Base-by-base conservation (phyloP, 2,888 invertebrate genomes). In the Pediacus dermestoides region DNA sequence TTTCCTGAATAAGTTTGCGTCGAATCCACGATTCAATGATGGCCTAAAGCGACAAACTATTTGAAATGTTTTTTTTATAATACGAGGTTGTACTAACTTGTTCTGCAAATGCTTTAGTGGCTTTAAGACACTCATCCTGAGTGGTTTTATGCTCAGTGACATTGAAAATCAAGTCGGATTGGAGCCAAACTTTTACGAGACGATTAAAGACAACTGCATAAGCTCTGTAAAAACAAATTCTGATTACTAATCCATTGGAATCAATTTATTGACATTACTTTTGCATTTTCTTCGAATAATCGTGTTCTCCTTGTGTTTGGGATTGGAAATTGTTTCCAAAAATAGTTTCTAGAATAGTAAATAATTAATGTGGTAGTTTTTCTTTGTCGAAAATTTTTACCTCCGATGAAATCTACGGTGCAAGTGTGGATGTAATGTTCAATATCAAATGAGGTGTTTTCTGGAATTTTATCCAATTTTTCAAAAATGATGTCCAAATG, bases 141-240 rank as follows among this genome's bases (percentile, higher is more conserved):
- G n/a, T n/a, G n/a, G n/a, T n/a, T n/a, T 8, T 36, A 26, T 8
- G 28, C 18, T 21, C 3, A 2, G 25, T 40, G 8, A 33, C 4
- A 26, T 33, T 37, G 16, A 16, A 46, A 2, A 45, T 16, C 2
- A 37, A n/a, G 27, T 46, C 40, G 1, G 44, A 22, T 34, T 46
- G 39, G 18, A 44, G 15, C 46, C 46, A 46, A 2, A 40, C 40
- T 32, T 40, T 46, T 1, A 40, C 12, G 3, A 46, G 1, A 25
- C 46, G 21, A 7, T 16, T 33, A 6, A 34, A 18, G n/a, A n/a
- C 21, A 18, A 18, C n/a, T 7, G 6, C n/a, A n/a, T 18, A 18
- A 6, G 21, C 21, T 18, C 21, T 18, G n/a, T 7, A 18, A 18
- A n/a, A 7, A 18, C 6, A 18, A 18, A 7, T 18, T 7, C 6